phyloP scores from a whole-genome alignment of 2,797 vertebrate genomes.

The Enoplosus armatus region DNA sequence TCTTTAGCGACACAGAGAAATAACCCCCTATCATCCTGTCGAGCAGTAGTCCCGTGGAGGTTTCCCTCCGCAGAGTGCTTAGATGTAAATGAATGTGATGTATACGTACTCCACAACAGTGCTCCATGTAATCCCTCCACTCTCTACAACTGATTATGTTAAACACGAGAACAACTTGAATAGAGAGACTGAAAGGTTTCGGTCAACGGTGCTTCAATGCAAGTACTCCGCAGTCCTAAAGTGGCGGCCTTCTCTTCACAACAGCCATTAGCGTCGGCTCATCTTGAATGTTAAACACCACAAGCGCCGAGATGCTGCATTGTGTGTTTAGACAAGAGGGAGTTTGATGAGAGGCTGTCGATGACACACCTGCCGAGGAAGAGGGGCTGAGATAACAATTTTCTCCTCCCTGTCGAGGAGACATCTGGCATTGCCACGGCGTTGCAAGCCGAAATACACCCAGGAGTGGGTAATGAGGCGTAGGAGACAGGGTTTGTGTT shows the following conservation, averaged over 20 bases:
- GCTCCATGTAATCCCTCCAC: not conserved
- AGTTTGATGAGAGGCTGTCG: constrained; percentile 53
- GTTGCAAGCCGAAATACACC: constrained; percentile 68
- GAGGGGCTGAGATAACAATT: constrained; percentile 74
- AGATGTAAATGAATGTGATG: constrained; percentile 45
- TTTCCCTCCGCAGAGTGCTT: constrained; percentile 16
- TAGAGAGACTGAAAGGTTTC: constrained; percentile 37
- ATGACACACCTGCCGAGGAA: constrained; percentile 71
- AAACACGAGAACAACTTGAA: constrained; percentile 52
- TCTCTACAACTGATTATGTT: constrained; percentile 46
- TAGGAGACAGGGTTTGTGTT: constrained; percentile 64
- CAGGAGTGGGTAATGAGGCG: constrained; percentile 82
- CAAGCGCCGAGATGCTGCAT: constrained; percentile 20
- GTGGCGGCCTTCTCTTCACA: constrained; percentile 38
- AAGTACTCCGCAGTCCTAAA: constrained; percentile 33
- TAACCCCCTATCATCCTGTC: constrained; percentile 44
- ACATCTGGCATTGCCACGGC: constrained; percentile 79
- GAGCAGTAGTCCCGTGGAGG: not conserved
- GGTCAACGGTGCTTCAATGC: constrained; percentile 62
- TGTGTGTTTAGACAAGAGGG: constrained; percentile 66
- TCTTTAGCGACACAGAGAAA: constrained; percentile 60
- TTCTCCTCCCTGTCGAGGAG: constrained; percentile 70
- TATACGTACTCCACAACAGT: constrained; percentile 14
- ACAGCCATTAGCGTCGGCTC: constrained; percentile 49
- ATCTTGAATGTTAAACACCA: constrained; percentile 47